Base-by-base conservation (phyloP, 2,797 vertebrate genomes). In the Antennarius maculatus region DNA sequence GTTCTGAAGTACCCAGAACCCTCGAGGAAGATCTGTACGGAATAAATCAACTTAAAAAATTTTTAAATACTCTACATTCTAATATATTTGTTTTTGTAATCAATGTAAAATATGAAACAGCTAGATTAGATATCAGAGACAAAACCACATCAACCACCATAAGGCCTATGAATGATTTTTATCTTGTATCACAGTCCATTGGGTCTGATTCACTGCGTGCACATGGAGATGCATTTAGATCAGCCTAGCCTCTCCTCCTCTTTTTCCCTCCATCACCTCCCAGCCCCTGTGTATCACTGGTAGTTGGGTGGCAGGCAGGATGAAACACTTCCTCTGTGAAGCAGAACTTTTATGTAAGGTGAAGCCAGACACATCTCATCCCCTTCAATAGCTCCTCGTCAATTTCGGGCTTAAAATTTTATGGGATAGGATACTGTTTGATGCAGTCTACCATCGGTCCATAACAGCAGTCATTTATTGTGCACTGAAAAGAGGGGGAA, bases 381-480 rank as follows among this genome's bases (percentile, higher is more conserved):
- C 91, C 92, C 74, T 92, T 90, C 92, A 94, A 94, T 89, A 92
- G 93, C 93, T 94, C 92, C 94, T 96, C 93, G 91, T 96, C 95
- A 96, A 96, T 93, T 95, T 90, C 90, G 92, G 95, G 93, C 94
- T 96, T 93, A 91, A 96, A 93, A 95, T 95, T 95, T 96, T 95
- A 96, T 95, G 95, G 91, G 91, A 93, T 95, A 99, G 96, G 97
- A 99, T 99, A 99, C 97, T 99, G 98, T 96, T 99, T 99, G 96
- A 99, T 99, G 96, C 96, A 97, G 95, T 99, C 97, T 92, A 99
- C 98, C 96, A 99, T 94, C 77, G 97, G 98, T 94, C 98, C 98
- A 94, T 99, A 99, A 96, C 97, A 99, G 91, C 95, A 99, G 95
- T 99, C 98, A 80, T 99, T 99, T 94, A 98, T 94, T 87, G 95